These are phyloP conservation scores for Campoletis sonorensis DNA, from an alignment of 1,140 invertebrate genomes.

Conservation along the genomic window DNA sequence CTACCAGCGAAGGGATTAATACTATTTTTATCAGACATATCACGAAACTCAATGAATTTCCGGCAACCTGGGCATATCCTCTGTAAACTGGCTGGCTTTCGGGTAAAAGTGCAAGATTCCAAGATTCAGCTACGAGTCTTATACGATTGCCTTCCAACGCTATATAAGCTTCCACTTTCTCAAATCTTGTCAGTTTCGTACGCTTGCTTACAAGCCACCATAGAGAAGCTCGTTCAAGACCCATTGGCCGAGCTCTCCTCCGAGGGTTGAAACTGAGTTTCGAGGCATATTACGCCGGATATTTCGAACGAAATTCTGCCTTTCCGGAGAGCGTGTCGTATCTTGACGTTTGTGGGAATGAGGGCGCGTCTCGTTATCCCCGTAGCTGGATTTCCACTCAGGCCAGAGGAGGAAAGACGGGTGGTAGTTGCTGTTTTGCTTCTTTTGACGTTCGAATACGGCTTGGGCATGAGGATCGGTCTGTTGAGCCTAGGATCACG, in stretches of 20 bases:
- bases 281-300: constrained; percentile 23
- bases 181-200: not conserved
- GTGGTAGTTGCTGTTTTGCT: not conserved
- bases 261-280: constrained; percentile 16
- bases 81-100: not conserved
- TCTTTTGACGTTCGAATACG: not conserved
- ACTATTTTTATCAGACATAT: not conserved
- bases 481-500: constrained; percentile 27
- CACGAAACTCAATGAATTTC: not conserved
- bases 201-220: not conserved
- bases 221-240: not conserved
- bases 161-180: constrained; percentile 21
- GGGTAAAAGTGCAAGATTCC: too few species aligned
- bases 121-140: constrained; percentile 14
- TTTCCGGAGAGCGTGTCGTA: not conserved
- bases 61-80: not conserved
- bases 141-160: constrained; percentile 19
- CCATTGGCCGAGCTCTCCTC: not conserved
- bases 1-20: too few species aligned
- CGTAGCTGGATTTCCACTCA: constrained; percentile 13
- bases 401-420: not conserved
- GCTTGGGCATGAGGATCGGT: not conserved
- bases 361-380: constrained; percentile 34
- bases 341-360: constrained; percentile 20
- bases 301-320: constrained; percentile 37